Percentiles rank a stretch among this genome's conserved stretches.
These are phyloP conservation scores for Scaptomyza pallida DNA, from an alignment of 1,140 invertebrate species.

Conservation along the genomic window DNA sequence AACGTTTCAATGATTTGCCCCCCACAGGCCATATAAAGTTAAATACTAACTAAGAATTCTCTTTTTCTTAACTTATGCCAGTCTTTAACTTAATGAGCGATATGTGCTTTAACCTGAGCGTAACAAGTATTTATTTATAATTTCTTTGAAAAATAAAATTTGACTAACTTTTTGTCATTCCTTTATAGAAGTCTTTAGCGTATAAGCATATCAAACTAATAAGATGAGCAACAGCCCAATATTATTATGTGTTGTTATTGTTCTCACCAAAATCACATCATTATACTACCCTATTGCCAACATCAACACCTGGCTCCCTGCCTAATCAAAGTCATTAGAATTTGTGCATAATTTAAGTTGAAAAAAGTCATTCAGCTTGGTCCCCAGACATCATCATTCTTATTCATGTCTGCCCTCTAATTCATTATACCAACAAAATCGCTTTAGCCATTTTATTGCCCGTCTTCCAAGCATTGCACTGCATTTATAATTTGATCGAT, in stretches of 20 bases:
- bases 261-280: conserved; percentile 45
- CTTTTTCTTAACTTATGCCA: too few species aligned
- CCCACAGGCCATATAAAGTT: too few species aligned
- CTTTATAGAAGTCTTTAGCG: conserved; percentile 20
- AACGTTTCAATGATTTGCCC: too few species aligned
- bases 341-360: conserved; percentile 34
- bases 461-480: conserved; percentile 13
- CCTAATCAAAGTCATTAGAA: conserved; percentile 42
- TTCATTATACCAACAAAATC: conserved; percentile 53
- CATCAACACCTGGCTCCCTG: conserved; percentile 58
- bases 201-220: conserved; percentile 66
- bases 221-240: conserved; percentile 46
- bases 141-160: too few species aligned
- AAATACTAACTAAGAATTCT: too few species aligned
- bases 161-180: conserved; percentile 13
- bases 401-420: conserved; percentile 57
- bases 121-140: too few species aligned
- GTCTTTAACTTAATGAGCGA: too few species aligned
- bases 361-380: conserved; percentile 16
- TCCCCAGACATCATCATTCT: conserved; percentile 60
- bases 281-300: conserved; percentile 39
- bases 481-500: conserved; percentile 77
- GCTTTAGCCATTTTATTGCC: conserved; percentile 15
- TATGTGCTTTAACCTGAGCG: too few species aligned
- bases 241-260: conserved; percentile 54